Percentiles rank a stretch among this genome's conserved stretches.
phyloP scores from a whole-genome alignment of 2,113 vertebrate genomes.

The Apteryx mantelli region DNA sequence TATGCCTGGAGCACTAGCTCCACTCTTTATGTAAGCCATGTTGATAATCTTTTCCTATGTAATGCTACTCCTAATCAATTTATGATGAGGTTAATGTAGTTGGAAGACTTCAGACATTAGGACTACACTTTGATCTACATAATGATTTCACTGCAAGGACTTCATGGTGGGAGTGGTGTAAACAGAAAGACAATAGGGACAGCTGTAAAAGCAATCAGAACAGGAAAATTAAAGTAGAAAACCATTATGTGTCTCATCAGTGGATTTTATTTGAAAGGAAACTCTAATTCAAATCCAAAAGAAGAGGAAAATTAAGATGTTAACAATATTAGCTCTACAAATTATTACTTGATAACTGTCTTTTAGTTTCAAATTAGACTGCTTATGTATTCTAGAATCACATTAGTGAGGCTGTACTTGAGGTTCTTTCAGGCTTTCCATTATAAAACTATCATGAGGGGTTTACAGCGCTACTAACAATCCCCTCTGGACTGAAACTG shows the following conservation, averaged over 20 bases:
- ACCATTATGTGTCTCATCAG: constrained; percentile 9
- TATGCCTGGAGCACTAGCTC: not conserved
- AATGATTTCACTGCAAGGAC: not conserved
- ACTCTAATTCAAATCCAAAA: constrained; percentile 54
- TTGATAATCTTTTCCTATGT: constrained; percentile 15
- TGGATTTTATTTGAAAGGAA: constrained; percentile 56
- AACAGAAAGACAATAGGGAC: not conserved
- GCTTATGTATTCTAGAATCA: constrained; percentile 9
- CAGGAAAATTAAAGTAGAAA: constrained; percentile 47
- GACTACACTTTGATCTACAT: not conserved
- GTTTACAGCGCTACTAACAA: not conserved
- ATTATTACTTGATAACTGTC: constrained; percentile 34
- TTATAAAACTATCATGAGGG: constrained; percentile 10
- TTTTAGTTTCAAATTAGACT: constrained; percentile 56
- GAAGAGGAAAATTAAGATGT: constrained; percentile 58
- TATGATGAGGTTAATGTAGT: not conserved
- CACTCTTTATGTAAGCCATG: not conserved
- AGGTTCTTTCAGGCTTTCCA: constrained; percentile 38
- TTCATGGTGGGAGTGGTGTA: not conserved
- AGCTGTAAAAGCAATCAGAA: constrained; percentile 36
- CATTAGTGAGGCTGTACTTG: constrained; percentile 24
- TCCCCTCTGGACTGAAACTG: not conserved
- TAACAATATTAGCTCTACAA: constrained; percentile 56
- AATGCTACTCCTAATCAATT: constrained; percentile 23
- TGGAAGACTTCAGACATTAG: not conserved